Conservation (phyloP, 2,113 vertebrate species). For the Accipiter cooperii region DNA sequence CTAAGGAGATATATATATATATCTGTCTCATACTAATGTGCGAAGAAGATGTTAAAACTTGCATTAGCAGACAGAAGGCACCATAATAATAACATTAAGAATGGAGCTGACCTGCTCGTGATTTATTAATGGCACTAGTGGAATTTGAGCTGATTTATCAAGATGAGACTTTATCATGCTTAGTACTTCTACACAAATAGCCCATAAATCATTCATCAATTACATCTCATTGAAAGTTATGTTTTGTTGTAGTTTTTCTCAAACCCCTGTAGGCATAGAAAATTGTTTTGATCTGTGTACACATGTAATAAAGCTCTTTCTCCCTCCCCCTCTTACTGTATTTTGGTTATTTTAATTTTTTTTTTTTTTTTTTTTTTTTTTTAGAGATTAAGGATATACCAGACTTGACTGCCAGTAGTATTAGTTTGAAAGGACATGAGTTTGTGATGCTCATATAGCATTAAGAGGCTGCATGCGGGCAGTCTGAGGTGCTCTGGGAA, state of each 20-base stretch:
- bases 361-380: background rate
- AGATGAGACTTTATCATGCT: background rate
- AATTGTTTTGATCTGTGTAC: background rate
- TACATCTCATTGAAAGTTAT: background rate
- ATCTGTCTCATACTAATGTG: background rate
- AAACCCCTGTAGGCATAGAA: background rate
- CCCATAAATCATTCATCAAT: conserved; percentile 11
- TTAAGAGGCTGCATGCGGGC: background rate
- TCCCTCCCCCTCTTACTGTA: background rate
- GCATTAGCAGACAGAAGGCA: conserved; percentile 18
- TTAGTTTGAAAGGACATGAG: background rate
- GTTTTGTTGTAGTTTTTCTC: background rate
- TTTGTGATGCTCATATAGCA: background rate
- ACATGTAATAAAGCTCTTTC: background rate
- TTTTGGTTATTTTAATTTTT: background rate
- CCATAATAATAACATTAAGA: background rate
- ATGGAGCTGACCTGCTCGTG: background rate
- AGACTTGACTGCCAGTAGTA: background rate
- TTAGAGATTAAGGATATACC: background rate
- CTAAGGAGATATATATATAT: background rate
- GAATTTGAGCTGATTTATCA: conserved; percentile 46
- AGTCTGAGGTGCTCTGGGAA: background rate
- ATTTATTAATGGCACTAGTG: conserved; percentile 16
- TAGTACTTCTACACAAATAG: background rate
- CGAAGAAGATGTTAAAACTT: conserved; percentile 33